Conservation (phyloP, 2,797 vertebrate species). For the Tapirus indicus region DNA sequence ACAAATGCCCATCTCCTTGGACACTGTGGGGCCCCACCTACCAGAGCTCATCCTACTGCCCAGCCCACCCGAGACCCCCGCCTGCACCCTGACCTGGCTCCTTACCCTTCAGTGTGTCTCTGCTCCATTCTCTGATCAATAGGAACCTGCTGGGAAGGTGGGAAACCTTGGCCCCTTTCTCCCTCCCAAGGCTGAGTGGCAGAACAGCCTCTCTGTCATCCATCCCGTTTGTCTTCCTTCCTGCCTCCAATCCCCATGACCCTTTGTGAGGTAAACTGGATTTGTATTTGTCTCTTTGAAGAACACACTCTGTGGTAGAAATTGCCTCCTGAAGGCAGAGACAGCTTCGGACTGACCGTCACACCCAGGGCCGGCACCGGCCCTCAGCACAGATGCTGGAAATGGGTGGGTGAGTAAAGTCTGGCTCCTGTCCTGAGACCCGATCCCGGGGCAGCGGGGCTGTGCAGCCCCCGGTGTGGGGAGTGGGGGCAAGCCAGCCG, state of each 20-base stretch:
- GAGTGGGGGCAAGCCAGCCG: neutral
- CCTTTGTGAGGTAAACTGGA: neutral
- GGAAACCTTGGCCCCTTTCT: neutral
- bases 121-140: neutral
- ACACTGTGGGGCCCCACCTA: neutral
- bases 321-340: neutral
- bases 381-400: neutral
- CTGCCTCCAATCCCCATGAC: neutral
- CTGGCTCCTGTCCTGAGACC: neutral
- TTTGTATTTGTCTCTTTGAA: constrained; percentile 18
- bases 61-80: neutral
- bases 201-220: neutral
- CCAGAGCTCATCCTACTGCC: neutral
- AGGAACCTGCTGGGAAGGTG: neutral
- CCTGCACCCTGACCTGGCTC: neutral
- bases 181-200: neutral
- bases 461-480: neutral
- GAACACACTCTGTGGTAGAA: neutral
- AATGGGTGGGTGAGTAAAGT: neutral
- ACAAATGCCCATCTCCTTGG: neutral
- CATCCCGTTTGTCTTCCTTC: neutral
- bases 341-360: neutral
- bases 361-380: neutral
- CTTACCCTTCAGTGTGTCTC: neutral
- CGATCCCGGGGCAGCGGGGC: neutral